Conservation (phyloP, 2,113 vertebrate genomes). For the Anarhynchus alexandrinus region DNA sequence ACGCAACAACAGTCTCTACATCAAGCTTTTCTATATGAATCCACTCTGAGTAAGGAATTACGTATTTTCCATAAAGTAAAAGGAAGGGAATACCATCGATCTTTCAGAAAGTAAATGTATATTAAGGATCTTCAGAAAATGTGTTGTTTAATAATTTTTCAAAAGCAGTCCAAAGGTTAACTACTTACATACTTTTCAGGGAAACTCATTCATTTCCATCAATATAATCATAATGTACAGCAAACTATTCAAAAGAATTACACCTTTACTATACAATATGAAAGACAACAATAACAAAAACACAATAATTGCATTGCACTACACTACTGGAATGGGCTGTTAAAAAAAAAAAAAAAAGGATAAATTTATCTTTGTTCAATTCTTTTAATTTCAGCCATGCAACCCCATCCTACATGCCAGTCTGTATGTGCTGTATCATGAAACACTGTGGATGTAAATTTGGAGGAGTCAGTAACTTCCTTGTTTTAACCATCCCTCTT, state of each 20-base stretch:
- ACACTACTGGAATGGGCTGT: not conserved
- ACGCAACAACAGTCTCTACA: not conserved
- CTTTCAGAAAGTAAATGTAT: not conserved
- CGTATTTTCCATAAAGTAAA: not conserved
- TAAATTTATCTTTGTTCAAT: not conserved
- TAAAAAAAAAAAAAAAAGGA: not conserved
- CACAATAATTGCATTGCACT: not conserved
- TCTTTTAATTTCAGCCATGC: not conserved
- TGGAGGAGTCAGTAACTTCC: not conserved
- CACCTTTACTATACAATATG: not conserved
- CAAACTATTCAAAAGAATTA: constrained; percentile 9
- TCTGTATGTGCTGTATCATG: not conserved
- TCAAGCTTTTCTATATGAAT: not conserved
- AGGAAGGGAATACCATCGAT: not conserved
- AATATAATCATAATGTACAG: constrained; percentile 42
- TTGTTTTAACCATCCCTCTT: not conserved
- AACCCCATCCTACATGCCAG: too few species aligned
- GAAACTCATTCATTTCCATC: constrained; percentile 25
- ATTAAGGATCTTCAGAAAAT: constrained; percentile 26
- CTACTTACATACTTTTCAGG: constrained; percentile 38
- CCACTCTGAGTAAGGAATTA: not conserved
- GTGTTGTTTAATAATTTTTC: constrained; percentile 43
- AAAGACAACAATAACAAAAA: not conserved
- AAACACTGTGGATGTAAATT: not conserved
- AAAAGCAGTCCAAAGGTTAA: constrained; percentile 56